phyloP scores from a whole-genome alignment of 2,888 invertebrate species.

The Ophraella communa region DNA sequence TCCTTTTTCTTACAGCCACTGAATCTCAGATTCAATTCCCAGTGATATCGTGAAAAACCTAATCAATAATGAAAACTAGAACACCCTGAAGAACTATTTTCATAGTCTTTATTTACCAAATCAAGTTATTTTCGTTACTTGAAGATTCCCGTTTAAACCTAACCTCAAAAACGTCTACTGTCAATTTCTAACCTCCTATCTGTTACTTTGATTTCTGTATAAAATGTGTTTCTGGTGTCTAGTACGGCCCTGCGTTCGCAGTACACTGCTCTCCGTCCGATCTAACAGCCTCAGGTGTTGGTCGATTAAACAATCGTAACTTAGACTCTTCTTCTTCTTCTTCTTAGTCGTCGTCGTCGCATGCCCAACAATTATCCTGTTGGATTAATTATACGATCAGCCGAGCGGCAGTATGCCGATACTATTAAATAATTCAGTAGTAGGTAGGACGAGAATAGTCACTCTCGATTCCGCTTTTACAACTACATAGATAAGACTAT shows the following conservation, averaged over 20 bases:
- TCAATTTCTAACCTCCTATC: no score
- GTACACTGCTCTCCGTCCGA: not conserved
- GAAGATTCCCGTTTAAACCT: no score
- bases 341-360: slow-evolving; percentile 46
- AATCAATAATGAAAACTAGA: no score
- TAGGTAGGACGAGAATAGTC: slow-evolving; percentile 17
- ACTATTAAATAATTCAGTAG: slow-evolving; percentile 28
- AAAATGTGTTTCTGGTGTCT: not conserved
- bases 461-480: not conserved
- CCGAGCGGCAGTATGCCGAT: not conserved
- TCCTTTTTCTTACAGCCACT: no score
- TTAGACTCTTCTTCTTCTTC: slow-evolving; percentile 54
- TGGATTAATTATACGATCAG: slow-evolving; percentile 51
- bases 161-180: no score
- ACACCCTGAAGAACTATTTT: no score
- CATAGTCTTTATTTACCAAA: no score
- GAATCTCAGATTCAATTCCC: no score
- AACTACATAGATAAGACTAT: not conserved
- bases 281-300: slow-evolving; percentile 21
- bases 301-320: slow-evolving; percentile 53
- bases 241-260: not conserved
- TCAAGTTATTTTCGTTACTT: no score
- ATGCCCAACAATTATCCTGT: slow-evolving; percentile 53
- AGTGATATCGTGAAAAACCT: no score
- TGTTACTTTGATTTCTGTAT: no score